phyloP scores from a whole-genome alignment of 2,888 invertebrate species.

The Prosapia bicincta region DNA sequence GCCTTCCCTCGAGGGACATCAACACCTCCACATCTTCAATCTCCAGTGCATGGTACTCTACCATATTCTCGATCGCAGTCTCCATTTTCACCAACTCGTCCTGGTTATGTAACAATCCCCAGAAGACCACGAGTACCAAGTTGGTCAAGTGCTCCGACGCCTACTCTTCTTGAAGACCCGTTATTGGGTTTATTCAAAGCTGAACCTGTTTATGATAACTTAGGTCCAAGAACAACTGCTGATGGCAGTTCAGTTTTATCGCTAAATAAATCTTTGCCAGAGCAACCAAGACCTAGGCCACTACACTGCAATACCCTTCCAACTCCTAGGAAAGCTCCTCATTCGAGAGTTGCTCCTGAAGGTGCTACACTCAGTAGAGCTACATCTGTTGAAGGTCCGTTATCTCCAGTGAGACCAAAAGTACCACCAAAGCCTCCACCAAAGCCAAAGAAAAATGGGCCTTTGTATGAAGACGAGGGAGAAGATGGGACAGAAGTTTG shows the following conservation, averaged over 20 bases:
- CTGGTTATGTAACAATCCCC: slow-evolving; percentile 71
- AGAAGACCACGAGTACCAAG: slow-evolving; percentile 77
- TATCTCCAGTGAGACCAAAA: slow-evolving; percentile 48
- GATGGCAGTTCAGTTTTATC: slow-evolving; percentile 80
- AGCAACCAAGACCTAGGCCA: not conserved
- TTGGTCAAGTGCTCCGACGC: slow-evolving; percentile 66
- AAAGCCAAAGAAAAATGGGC: slow-evolving; percentile 71
- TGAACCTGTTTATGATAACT: slow-evolving; percentile 82
- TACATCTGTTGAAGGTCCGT: slow-evolving; percentile 31
- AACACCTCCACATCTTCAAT: slow-evolving; percentile 49
- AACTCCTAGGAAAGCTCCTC: slow-evolving; percentile 29
- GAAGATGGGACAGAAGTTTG: slow-evolving; percentile 83
- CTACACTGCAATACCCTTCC: slow-evolving; percentile 26
- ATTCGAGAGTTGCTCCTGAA: slow-evolving; percentile 27
- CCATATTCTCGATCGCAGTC: slow-evolving; percentile 76
- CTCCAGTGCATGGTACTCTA: slow-evolving; percentile 62
- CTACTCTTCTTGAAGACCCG: slow-evolving; percentile 42
- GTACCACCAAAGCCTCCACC: slow-evolving; percentile 81
- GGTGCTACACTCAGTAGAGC: slow-evolving; percentile 47
- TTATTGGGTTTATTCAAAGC: slow-evolving; percentile 43
- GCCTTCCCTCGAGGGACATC: slow-evolving; percentile 64
- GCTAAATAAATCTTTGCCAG: slow-evolving; percentile 61
- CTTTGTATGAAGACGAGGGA: slow-evolving; percentile 81
- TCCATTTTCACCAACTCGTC: slow-evolving; percentile 45
- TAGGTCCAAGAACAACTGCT: slow-evolving; percentile 79